Evolutionary conservation across 2,797 vertebrate species (phyloP), one percentile per base, ranked within the genome.

Genomic region (Xenopus petersii): DNA sequence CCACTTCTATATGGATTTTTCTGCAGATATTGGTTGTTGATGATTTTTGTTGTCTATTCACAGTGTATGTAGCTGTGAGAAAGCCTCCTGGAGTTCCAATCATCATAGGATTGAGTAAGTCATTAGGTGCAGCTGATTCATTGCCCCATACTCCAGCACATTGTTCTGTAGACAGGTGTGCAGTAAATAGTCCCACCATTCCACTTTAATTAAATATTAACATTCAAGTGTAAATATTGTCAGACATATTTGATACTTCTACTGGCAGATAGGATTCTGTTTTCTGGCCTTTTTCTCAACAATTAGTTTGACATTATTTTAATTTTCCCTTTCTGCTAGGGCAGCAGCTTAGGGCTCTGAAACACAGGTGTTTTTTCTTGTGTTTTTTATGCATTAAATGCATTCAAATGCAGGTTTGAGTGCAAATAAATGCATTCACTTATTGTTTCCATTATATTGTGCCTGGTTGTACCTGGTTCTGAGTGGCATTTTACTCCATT

Each of bases 181-280:
- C 30, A 5, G 24, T 70, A 70, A 78, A 73, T 59, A 73, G 60
- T 64, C 64, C 15, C 24, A 49, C 26, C 71, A 70, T 78, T 78
- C 71, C 71, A 60, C 47, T 42, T 73, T 78, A 73, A 74, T 73
- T 78, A 78, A 78, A 78, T 70, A 78, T 78, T 73, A 73, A 69
- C 71, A 70, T 59, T 59, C 58, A 74, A 78, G 71, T 65, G 76
- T 60, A 74, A 78, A 78, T 78, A 78, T 78, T 70, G 71, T 64
- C 76, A 36, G 54, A 73, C 66, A 71, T 76, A 64, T 71, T 62
- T 78, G 42, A 49, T 64, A 78, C 69, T 78, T 69, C 71, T 54
- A n/a, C 64, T 74, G 71, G 66, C 71, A 78, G 76, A 65, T 49
- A 59, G 60, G 61, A 51, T 78, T 69, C 65, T 69, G 60, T 55